Evolutionary conservation across 2,113 vertebrate species (phyloP), one percentile per base, ranked within the genome.

Genomic region (Pachyramphus minor): DNA sequence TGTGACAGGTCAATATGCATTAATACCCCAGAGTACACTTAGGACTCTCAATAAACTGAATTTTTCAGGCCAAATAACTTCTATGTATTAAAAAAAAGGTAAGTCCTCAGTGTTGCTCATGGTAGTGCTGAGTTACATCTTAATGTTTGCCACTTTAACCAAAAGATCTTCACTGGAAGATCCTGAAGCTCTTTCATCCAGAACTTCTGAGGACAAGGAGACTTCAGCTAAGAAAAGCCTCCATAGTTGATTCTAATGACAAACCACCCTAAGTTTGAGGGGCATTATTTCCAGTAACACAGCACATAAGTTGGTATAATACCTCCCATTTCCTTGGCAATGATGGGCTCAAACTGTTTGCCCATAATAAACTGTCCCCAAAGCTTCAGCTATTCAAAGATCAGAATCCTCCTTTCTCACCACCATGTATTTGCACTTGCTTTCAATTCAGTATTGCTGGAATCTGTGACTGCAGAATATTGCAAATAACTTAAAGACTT

Each of bases 251-350:
- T 53, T 53, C 52, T 42, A 22, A 23, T 68, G 58, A 12, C 37
- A 69, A 76, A 56, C 10, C 37, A 25, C 27, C 24, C n/a, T 37
- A 10, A 56, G 59, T 33, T 7, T 3, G 8, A 87, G 41, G 50
- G 25, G 19, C 6, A 3, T 21, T 21, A 0, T 23, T 69, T 53
- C 23, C 41, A 37, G 13, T 7, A 14, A 37, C 6, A 9, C 0
- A 66, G 37, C 28, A 41, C 10, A 0, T 12, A 53, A 10, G 6
- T 9, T 1, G 9, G 17, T 15, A 14, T 24, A 66, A 1, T 4
- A 15, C 44, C 37, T 81, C 64, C 35, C 30, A 25, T 67, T 33
- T 79, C 62, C 37, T 45, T 18, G 82, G 16, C 35, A 35, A 4
- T 4, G 55, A 49, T 14, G 22, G 25, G 6, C 30, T 84, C 15